These are phyloP conservation scores for Megathymus violae DNA, from an alignment of 1,140 invertebrate species.

Conservation along the genomic window DNA sequence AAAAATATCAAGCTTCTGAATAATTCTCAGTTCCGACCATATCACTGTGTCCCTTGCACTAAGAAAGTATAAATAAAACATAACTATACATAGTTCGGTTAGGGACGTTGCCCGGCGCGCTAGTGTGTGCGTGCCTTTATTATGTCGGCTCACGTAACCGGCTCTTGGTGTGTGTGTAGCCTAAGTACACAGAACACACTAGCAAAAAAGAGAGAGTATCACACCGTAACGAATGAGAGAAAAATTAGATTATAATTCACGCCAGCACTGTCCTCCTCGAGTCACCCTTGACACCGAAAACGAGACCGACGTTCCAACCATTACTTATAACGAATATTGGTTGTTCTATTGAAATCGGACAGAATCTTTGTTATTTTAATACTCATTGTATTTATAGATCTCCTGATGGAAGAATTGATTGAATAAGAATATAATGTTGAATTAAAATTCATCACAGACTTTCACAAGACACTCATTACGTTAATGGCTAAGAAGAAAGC, in stretches of 20 bases:
- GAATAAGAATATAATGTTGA: no score
- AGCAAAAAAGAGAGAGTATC: conserved; percentile 35
- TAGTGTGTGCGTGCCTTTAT: conserved; percentile 56
- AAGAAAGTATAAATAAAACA: conserved; percentile 83
- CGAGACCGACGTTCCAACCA: no score
- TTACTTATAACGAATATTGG: no score
- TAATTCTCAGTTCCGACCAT: conserved; percentile 51
- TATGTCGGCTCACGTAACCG: conserved; percentile 60
- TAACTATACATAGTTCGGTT: conserved; percentile 62
- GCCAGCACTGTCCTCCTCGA: no score
- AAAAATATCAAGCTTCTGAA: neutral
- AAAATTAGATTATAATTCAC: conserved; percentile 1
- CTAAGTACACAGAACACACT: conserved; percentile 69
- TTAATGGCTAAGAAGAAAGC: no score
- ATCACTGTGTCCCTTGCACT: conserved; percentile 50
- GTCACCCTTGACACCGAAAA: no score
- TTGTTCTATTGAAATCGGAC: no score
- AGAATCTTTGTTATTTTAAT: no score
- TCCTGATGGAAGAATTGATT: no score
- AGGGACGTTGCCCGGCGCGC: conserved; percentile 72
- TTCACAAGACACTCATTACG: no score
- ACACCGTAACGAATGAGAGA: conserved; percentile 43
- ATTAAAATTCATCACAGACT: no score
- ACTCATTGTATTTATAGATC: no score
- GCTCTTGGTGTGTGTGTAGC: conserved; percentile 50